Evolutionary conservation across 2,113 vertebrate genomes (phyloP), one percentile per base, ranked within the genome.

Genomic region (Jaculus jaculus): DNA sequence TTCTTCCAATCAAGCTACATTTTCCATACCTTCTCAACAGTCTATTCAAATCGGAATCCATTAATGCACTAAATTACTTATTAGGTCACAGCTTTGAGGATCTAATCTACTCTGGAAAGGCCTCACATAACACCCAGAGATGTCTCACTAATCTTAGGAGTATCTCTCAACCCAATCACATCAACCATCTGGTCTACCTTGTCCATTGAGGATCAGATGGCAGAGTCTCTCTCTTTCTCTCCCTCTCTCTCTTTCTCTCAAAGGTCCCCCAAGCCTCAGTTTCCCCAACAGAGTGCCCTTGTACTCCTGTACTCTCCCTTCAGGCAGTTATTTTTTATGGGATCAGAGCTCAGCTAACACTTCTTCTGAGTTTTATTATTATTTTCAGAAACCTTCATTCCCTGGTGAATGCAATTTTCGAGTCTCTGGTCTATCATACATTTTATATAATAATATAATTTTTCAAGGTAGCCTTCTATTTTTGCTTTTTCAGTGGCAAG

Each of bases 401-500:
- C 68, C 79, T 1, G 2, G 37, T 17, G 42, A 89, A 71, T 5
- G 80, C 72, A 73, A 80, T 92, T 90, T 77, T 39, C 71, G 21
- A 77, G 37, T 80, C 51, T 86, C 73, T 92, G 37, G 72, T 66
- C 84, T 73, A 74, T 78, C 85, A 74, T 37, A 42, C 39, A 24
- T 85, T 39, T 77, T 66, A 85, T 84, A 79, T 73, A 94, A 92
- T 78, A 90, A 89, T 85, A 73, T 3, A 65, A 61, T 63, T 88
- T 92, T 95, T 84, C 81, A 32, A 58, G 83, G 89, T 73, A 68
- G 84, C 87, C 96, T 92, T 92, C 94, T 96, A 89, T 95, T 78
- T 89, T 96, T 63, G 72, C 91, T 47, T 72, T 81, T 77, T 60
- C 95, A 18, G 32, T 69, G 79, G 51, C 90, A 65, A 93, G 30